These are phyloP conservation scores for Nannospalax galili DNA, from an alignment of 2,113 vertebrate genomes.

Conservation along the genomic window DNA sequence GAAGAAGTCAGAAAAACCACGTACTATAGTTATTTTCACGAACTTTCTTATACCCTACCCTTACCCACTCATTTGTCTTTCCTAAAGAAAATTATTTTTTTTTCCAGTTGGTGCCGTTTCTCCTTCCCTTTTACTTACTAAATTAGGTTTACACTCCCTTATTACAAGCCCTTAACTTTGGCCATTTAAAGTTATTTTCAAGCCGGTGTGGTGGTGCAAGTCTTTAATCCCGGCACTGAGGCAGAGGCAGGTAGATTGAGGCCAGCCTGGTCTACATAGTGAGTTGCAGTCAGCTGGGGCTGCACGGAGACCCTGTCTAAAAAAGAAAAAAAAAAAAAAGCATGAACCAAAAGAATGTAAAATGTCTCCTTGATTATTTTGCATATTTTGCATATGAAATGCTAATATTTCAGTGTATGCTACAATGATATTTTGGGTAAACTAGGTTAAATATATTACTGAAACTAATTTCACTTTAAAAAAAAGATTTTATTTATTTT, in stretches of 20 bases:
- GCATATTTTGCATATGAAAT: constrained; percentile 6
- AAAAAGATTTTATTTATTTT: too few species aligned
- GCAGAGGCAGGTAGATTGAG: not conserved
- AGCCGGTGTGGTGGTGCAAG: not conserved
- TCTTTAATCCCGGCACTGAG: not conserved
- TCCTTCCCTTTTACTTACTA: not conserved
- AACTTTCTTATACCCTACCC: not conserved
- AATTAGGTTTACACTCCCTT: not conserved
- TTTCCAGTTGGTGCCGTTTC: not conserved
- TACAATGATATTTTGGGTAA: constrained; percentile 18
- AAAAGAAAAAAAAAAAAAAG: not conserved
- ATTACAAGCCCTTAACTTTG: not conserved
- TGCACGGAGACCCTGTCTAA: not conserved
- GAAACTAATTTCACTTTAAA: not conserved
- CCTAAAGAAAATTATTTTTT: constrained; percentile 45
- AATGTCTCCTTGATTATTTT: not conserved
- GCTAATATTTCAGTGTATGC: not conserved
- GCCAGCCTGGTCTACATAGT: too few species aligned
- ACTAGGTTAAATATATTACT: constrained; percentile 43
- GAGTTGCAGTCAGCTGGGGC: not conserved
- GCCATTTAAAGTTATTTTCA: not conserved
- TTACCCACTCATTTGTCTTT: constrained; percentile 16
- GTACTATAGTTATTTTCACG: not conserved
- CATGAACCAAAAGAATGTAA: not conserved
- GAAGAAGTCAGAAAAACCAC: not conserved